phyloP scores from a whole-genome alignment of 2,113 vertebrate species.

The Trichomycterus rosablanca region DNA sequence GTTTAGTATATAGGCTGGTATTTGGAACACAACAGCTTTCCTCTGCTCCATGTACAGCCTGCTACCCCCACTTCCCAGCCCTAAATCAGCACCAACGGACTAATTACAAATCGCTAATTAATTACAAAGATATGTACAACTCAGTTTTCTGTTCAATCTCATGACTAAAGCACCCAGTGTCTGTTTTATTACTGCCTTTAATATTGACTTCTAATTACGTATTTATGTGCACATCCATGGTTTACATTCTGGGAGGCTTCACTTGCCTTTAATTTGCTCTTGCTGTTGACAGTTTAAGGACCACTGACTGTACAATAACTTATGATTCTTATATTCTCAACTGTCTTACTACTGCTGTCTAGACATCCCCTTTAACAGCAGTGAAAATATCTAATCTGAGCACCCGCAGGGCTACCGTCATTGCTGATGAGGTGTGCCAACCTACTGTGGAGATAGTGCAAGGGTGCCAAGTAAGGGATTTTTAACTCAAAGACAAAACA shows the following conservation, averaged over 20 bases:
- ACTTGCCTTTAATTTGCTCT: slow-evolving; percentile 15
- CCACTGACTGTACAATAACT: neutral
- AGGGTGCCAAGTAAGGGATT: neutral
- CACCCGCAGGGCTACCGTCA: slow-evolving; percentile 10
- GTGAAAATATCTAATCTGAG: slow-evolving; percentile 23
- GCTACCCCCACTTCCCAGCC: too few relatives aligned
- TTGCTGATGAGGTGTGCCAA: slow-evolving; percentile 8
- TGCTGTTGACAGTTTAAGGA: slow-evolving; percentile 12
- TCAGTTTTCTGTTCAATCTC: too few relatives aligned
- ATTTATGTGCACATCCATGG: too few relatives aligned
- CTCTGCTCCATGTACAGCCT: too few relatives aligned
- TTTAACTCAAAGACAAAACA: neutral
- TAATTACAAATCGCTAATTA: too few relatives aligned
- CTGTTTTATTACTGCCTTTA: too few relatives aligned
- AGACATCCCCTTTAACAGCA: neutral
- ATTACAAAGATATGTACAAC: too few relatives aligned
- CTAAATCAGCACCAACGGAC: too few relatives aligned
- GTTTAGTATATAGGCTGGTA: too few relatives aligned
- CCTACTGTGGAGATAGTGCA: neutral
- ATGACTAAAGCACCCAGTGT: too few relatives aligned
- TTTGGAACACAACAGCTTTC: too few relatives aligned
- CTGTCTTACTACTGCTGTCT: neutral
- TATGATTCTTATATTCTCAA: slow-evolving; percentile 1
- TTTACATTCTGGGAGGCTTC: neutral
- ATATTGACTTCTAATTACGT: too few relatives aligned